These are phyloP conservation scores for Chrysomela aeneicollis DNA, from an alignment of 2,888 invertebrate species.

Conservation along the genomic window DNA sequence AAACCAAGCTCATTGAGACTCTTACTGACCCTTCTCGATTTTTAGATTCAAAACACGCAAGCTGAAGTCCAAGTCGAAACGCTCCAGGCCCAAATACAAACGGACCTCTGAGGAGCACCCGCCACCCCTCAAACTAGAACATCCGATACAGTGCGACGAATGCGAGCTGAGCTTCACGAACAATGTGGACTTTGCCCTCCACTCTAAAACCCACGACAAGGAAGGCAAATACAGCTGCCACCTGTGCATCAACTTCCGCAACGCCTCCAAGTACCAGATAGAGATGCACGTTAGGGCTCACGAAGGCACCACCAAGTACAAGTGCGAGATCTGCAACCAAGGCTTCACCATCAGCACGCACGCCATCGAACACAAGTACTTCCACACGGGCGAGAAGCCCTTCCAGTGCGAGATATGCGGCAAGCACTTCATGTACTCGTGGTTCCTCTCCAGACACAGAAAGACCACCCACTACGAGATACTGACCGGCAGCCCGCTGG, in stretches of 20 bases:
- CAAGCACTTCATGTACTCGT: slow-evolving; percentile 64
- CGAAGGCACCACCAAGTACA: slow-evolving; percentile 45
- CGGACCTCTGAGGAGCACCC: slow-evolving; percentile 32
- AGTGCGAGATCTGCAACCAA: slow-evolving; percentile 51
- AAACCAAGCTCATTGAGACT: not conserved
- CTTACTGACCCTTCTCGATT: not conserved
- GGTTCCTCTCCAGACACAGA: slow-evolving; percentile 65
- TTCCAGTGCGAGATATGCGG: slow-evolving; percentile 54
- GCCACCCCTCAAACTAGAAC: slow-evolving; percentile 45
- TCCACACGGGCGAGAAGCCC: slow-evolving; percentile 63
- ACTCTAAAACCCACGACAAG: slow-evolving; percentile 42
- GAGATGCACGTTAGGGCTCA: slow-evolving; percentile 43
- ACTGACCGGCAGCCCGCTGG: slow-evolving; percentile 53
- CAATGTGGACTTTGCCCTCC: slow-evolving; percentile 46
- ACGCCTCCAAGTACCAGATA: slow-evolving; percentile 39
- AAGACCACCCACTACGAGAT: slow-evolving; percentile 63
- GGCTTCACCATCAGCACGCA: slow-evolving; percentile 43
- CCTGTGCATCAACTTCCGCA: slow-evolving; percentile 40
- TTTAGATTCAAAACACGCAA: slow-evolving; percentile 14
- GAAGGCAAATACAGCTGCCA: slow-evolving; percentile 44
- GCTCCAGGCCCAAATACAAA: slow-evolving; percentile 23
- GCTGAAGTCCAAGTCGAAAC: slow-evolving; percentile 16
- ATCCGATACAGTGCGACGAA: slow-evolving; percentile 53
- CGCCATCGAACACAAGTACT: slow-evolving; percentile 53
- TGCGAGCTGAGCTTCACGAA: slow-evolving; percentile 54